Conservation (phyloP, 2,113 vertebrate species). For the Limanda limanda region DNA sequence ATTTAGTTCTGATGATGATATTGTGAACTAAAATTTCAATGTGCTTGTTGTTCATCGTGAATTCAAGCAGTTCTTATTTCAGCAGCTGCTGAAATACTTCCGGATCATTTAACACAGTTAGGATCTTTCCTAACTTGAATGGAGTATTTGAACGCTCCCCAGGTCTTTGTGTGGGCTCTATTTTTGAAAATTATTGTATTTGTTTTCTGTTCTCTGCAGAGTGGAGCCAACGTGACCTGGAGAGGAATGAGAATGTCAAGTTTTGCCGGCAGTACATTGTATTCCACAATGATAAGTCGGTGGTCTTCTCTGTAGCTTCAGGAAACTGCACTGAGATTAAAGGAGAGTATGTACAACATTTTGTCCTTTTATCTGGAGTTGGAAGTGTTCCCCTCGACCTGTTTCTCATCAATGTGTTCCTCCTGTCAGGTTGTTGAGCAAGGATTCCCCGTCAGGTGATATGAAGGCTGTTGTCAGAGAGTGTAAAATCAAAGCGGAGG, state of each 20-base stretch:
- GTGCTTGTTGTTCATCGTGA: too few relatives aligned
- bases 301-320: conserved; percentile 90
- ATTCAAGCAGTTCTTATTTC: too few relatives aligned
- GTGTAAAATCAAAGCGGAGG: conserved; percentile 85
- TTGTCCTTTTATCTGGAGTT: not conserved
- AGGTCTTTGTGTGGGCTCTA: not conserved
- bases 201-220: conserved; percentile 77
- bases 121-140: too few relatives aligned
- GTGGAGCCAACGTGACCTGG: conserved; percentile 94
- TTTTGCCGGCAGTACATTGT: conserved; percentile 96
- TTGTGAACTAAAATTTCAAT: too few relatives aligned
- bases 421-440: conserved; percentile 86
- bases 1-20: too few relatives aligned
- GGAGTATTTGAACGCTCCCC: too few relatives aligned
- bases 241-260: conserved; percentile 90
- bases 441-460: conserved; percentile 90
- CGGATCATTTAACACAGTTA: too few relatives aligned
- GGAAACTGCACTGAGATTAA: conserved; percentile 95
- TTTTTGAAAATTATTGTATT: not conserved
- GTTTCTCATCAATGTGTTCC: not conserved
- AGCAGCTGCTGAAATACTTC: too few relatives aligned
- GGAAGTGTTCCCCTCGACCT: not conserved
- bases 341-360: conserved; percentile 88
- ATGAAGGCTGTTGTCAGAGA: conserved; percentile 94
- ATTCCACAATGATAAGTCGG: conserved; percentile 90